Conservation (phyloP, 2,113 vertebrate species). For the Falco punctatus region DNA sequence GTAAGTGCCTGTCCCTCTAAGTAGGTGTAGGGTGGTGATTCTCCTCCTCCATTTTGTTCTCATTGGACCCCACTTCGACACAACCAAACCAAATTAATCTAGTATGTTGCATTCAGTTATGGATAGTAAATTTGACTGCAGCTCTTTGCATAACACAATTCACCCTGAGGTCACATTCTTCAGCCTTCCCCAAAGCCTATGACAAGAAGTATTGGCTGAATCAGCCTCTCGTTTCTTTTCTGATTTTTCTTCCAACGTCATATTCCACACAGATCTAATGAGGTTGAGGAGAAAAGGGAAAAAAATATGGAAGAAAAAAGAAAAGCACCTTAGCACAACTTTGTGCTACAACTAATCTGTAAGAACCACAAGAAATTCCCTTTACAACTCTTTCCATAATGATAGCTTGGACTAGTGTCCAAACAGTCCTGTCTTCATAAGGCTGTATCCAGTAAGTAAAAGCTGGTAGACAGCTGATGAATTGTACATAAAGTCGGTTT, state of each 20-base stretch:
- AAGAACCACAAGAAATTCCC: not conserved
- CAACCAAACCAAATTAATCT: not conserved
- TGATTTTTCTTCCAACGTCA: not conserved
- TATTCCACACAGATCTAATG: not conserved
- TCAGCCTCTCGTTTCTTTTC: not conserved
- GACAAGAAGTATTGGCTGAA: not conserved
- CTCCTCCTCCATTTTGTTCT: too few relatives aligned
- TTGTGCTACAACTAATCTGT: not conserved
- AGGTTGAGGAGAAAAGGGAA: not conserved
- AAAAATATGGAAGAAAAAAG: too few relatives aligned
- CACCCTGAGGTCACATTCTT: not conserved
- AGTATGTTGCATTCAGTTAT: not conserved
- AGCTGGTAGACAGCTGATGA: not conserved
- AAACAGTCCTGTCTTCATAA: not conserved
- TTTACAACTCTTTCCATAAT: not conserved
- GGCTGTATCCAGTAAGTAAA: not conserved
- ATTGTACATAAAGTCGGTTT: not conserved
- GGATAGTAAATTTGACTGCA: not conserved
- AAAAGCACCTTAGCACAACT: not conserved
- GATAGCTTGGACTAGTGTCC: not conserved
- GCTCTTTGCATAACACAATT: not conserved
- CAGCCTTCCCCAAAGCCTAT: not conserved
- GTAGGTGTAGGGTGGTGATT: too few relatives aligned
- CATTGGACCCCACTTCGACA: not conserved
- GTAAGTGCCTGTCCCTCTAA: not conserved